Evolutionary conservation across 2,797 vertebrate genomes (phyloP).

Genomic region (Myioborus miniatus): DNA sequence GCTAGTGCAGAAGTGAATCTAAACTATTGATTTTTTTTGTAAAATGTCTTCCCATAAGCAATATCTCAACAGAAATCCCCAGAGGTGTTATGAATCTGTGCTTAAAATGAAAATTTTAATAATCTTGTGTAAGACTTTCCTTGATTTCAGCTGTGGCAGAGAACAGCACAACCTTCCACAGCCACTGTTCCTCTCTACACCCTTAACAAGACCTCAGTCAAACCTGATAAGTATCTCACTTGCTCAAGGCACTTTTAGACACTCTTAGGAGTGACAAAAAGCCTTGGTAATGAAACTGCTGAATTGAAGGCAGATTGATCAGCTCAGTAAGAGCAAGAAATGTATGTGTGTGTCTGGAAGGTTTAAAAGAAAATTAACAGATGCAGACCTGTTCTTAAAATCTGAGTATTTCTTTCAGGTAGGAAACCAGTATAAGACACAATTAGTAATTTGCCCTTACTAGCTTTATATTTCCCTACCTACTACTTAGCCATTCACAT

Average conservation of each 20-base stretch:
- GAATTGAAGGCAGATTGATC: neutral
- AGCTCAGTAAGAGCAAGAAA: neutral
- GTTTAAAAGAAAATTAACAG: neutral
- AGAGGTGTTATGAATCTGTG: neutral
- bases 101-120: slow-evolving; percentile 19
- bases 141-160: neutral
- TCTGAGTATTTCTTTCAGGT: neutral
- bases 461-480: neutral
- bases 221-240: neutral
- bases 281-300: neutral
- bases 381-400: neutral
- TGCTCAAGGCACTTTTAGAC: neutral
- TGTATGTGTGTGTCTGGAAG: neutral
- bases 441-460: neutral
- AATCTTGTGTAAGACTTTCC: neutral
- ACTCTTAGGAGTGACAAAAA: neutral
- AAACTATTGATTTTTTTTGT: neutral
- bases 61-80: neutral
- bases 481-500: neutral
- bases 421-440: neutral
- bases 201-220: neutral
- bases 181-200: neutral
- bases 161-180: neutral
- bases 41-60: neutral
- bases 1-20: neutral